phyloP scores from a whole-genome alignment of 2,113 vertebrate genomes.

The Pipa parva region DNA sequence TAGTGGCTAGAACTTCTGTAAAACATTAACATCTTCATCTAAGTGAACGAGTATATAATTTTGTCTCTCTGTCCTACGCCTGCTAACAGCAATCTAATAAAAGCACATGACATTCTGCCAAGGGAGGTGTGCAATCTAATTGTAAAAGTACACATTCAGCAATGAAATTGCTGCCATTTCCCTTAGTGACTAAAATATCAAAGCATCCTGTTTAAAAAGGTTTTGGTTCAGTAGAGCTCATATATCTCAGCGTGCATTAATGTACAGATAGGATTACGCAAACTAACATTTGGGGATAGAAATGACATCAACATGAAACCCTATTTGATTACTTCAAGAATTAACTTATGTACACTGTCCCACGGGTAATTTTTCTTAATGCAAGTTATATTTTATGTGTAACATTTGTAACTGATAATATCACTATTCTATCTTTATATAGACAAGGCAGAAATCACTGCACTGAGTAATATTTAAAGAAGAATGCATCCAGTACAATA shows the following conservation, averaged over 20 bases:
- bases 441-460: no score
- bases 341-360: neutral
- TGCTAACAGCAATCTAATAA: slow-evolving; percentile 18
- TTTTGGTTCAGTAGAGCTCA: neutral
- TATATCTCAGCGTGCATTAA: neutral
- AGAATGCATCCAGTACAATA: no score
- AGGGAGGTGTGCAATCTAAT: slow-evolving; percentile 12
- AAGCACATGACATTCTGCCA: slow-evolving; percentile 5
- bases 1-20: neutral
- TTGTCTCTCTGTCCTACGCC: slow-evolving; percentile 3
- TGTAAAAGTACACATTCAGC: neutral
- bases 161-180: slow-evolving; percentile 8
- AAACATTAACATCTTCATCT: slow-evolving; percentile 15
- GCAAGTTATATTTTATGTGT: no score
- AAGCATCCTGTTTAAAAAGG: neutral
- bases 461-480: no score
- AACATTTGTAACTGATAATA: no score
- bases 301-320: neutral
- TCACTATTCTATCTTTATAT: no score
- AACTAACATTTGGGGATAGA: slow-evolving; percentile 5
- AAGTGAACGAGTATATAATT: slow-evolving; percentile 11
- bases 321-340: neutral
- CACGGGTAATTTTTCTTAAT: no score
- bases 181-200: slow-evolving; percentile 1
- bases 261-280: neutral